Evolutionary conservation across 2,888 invertebrate species (phyloP), one percentile per base, ranked within the genome.

Genomic region (Ochlodes sylvanus): DNA sequence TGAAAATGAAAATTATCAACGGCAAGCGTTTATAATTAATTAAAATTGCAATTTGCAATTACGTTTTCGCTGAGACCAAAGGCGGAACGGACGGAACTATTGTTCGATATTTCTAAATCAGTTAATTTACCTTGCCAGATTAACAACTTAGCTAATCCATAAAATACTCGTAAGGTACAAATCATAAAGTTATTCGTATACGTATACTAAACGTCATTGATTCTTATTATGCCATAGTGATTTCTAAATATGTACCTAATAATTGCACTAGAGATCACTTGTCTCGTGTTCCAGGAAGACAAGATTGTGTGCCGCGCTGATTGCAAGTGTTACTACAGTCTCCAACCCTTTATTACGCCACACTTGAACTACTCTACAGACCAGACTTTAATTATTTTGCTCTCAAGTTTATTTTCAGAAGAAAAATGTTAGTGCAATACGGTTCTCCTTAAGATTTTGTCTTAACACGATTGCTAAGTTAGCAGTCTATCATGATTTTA

Each of bases 1-100:
- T 68, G 56, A 63, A 68, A 55, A 67, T 61, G 32, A 55, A 61
- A 60, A 54, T 67, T 66, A 41, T 54, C 41, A 19, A 50, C 55
- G 55, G 41, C 54, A 54, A 63, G 54, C 63, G 54, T 21, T 27
- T 9, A 54, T 63, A 63, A 54, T 63, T 63, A 42, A 38, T 62
- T 50, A 61, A 27, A 27, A 27, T 38, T 38, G n/a, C 27, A 15
- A 42, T 55, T 63, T 55, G 42, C 27, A 55, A 63, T 63, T 62
- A 21, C 50, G 63, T 63, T 63, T 41, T 54, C 27, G 19, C 27
- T n/a, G 42, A 41, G 19, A 54, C 63, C 14, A 63, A 41, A 54
- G 6, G 10, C 27, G 54, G 15, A 63, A 55, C 54, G 38, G 15
- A 54, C 54, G 9, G 7, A 0, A n/a, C 38, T 21, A 62, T 19